Conservation (phyloP, 2,888 invertebrate genomes). For the Cataglyphis cursor region DNA sequence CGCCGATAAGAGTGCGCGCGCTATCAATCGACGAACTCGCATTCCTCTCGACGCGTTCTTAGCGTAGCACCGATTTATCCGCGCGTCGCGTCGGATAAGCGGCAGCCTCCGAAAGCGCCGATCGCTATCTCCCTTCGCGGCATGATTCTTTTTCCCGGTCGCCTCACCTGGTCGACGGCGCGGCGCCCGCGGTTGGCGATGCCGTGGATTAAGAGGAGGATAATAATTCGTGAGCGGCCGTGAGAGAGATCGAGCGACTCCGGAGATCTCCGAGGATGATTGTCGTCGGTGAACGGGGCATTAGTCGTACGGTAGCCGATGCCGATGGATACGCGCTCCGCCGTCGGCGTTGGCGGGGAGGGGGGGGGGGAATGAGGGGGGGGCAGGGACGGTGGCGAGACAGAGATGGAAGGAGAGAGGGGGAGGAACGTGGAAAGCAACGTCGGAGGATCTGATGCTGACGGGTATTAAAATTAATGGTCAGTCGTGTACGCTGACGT, state of each 20-base stretch:
- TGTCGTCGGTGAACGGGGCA: conserved; percentile 77
- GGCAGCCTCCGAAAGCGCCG: conserved; percentile 46
- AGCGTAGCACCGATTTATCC: conserved; percentile 66
- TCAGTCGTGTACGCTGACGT: conserved; percentile 85
- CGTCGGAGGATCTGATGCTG: conserved; percentile 80
- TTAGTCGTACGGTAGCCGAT: conserved; percentile 79
- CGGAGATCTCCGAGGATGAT: conserved; percentile 78
- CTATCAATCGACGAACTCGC: conserved; percentile 72
- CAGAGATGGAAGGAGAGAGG: neutral
- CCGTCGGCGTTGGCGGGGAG: conserved; percentile 35
- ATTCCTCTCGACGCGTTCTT: conserved; percentile 74
- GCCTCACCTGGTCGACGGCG: conserved; percentile 50
- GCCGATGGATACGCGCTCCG: conserved; percentile 73
- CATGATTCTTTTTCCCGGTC: conserved; percentile 56
- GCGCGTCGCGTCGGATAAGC: conserved; percentile 19
- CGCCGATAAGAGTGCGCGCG: conserved; percentile 66
- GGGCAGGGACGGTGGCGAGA: neutral
- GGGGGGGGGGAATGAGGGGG: conserved; percentile 22
- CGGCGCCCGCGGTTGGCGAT: conserved; percentile 47
- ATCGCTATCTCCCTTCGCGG: conserved; percentile 67
- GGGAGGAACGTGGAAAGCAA: conserved; percentile 70
- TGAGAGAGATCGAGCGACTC: conserved; percentile 75
- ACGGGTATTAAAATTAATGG: conserved; percentile 86
- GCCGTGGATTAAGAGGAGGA: conserved; percentile 72
- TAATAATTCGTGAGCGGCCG: conserved; percentile 75